Percentiles rank a stretch among this genome's conserved stretches.
Evolutionary conservation across 1,140 invertebrate species (phyloP).

Genomic region (Hyposmocoma kahamanoa): DNA sequence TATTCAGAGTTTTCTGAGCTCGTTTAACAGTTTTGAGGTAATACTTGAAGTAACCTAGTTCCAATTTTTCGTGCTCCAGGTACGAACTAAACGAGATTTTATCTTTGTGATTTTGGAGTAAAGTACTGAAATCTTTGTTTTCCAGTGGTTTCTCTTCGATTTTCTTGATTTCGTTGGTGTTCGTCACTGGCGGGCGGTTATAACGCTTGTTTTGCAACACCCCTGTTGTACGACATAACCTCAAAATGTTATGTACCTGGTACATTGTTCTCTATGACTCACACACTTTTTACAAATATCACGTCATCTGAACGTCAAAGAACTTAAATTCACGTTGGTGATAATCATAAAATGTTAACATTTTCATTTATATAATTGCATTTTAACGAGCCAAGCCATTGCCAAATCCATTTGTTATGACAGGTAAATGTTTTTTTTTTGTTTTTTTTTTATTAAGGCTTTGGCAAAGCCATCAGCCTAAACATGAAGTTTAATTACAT

Average conservation of each 20-base stretch:
- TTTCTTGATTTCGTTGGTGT: constrained; percentile 8
- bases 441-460: too few species aligned
- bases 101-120: constrained; percentile 38
- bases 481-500: too few species aligned
- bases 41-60: constrained; percentile 64
- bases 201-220: constrained; percentile 22
- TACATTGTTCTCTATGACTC: constrained; percentile 6
- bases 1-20: constrained; percentile 30
- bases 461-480: too few species aligned
- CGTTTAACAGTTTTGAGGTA: constrained; percentile 44
- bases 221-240: constrained; percentile 27
- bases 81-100: constrained; percentile 56
- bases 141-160: constrained; percentile 16
- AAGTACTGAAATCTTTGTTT: constrained; percentile 30
- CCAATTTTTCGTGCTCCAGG: constrained; percentile 49
- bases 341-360: too few species aligned
- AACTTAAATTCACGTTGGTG: too few species aligned
- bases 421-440: too few species aligned
- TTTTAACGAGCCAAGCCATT: too few species aligned
- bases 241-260: constrained; percentile 27
- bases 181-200: constrained; percentile 23
- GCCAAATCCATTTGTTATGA: too few species aligned
- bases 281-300: too few species aligned
- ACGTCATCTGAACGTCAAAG: too few species aligned
- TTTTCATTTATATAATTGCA: too few species aligned